phyloP scores from a whole-genome alignment of 2,113 vertebrate species.

The Mastomys natalensis region DNA sequence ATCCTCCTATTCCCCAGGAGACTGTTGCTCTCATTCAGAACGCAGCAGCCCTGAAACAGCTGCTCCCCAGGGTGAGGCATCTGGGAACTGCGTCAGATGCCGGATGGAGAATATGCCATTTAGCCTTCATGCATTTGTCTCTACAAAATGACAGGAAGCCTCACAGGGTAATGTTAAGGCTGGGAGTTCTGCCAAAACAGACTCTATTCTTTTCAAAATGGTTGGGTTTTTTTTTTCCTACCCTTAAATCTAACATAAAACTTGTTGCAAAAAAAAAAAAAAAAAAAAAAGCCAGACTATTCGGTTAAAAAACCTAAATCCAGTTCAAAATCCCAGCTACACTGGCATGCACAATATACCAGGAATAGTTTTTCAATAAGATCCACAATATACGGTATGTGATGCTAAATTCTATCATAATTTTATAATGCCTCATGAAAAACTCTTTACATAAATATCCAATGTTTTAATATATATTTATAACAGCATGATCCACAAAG shows the following conservation, averaged over 20 bases:
- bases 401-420: slow-evolving; percentile 34
- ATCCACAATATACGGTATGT: slow-evolving; percentile 45
- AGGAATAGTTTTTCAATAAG: slow-evolving; percentile 52
- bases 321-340: slow-evolving; percentile 45
- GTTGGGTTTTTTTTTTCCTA: background rate
- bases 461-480: slow-evolving; percentile 75
- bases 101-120: background rate
- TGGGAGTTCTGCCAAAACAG: slow-evolving; percentile 52
- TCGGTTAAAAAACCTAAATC: slow-evolving; percentile 2
- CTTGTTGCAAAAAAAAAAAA: background rate
- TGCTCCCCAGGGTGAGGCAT: background rate
- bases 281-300: slow-evolving; percentile 17
- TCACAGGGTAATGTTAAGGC: slow-evolving; percentile 12
- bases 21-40: background rate
- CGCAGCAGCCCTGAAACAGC: background rate
- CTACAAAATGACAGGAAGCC: slow-evolving; percentile 39
- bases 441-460: slow-evolving; percentile 55
- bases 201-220: slow-evolving; percentile 64
- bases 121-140: background rate
- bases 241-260: slow-evolving; percentile 50
- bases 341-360: background rate
- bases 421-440: slow-evolving; percentile 58
- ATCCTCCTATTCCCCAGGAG: background rate
- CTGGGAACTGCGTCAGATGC: background rate
- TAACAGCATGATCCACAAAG: slow-evolving; percentile 71